phyloP scores from a whole-genome alignment of 1,140 invertebrate genomes.

The Drosophila ohnishii region DNA sequence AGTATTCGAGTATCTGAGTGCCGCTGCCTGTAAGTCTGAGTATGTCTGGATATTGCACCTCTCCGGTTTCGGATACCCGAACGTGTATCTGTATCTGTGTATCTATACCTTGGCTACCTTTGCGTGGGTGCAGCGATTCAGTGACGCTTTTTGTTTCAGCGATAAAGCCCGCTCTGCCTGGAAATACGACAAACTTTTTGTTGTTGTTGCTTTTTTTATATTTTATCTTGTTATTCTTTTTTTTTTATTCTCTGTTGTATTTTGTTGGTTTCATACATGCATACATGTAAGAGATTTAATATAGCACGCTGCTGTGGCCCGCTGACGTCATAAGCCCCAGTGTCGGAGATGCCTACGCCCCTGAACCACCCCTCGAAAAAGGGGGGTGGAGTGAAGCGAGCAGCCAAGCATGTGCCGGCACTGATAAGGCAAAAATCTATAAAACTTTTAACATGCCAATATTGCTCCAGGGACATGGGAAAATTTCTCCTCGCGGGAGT shows the following conservation, averaged over 20 bases:
- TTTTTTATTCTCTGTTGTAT: constrained; percentile 18
- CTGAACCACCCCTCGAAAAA: not conserved
- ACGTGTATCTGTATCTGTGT: constrained; percentile 28
- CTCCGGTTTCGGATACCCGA: constrained; percentile 42
- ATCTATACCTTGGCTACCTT: constrained; percentile 24
- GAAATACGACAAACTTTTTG: constrained; percentile 44
- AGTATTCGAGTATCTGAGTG: constrained; percentile 1
- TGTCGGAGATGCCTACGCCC: constrained; percentile 16
- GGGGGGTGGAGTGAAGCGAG: not conserved
- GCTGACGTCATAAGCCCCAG: constrained; percentile 65
- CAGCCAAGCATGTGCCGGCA: constrained; percentile 37
- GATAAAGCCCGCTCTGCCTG: constrained; percentile 53
- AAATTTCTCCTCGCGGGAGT: constrained; percentile 16
- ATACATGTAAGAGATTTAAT: constrained; percentile 62
- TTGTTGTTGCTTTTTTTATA: constrained; percentile 24
- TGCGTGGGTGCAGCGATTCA: constrained; percentile 62
- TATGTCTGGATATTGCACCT: constrained; percentile 31
- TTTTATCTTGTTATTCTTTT: constrained; percentile 47
- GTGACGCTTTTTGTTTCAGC: constrained; percentile 60
- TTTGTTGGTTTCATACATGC: constrained; percentile 30
- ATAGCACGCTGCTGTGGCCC: constrained; percentile 49
- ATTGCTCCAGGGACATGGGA: constrained; percentile 19
- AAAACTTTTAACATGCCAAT: constrained; percentile 51
- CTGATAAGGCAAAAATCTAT: constrained; percentile 65
- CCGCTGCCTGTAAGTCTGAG: constrained; percentile 13